These are phyloP conservation scores for Drosophila saltans DNA, from an alignment of 1,140 invertebrate genomes.

Conservation along the genomic window DNA sequence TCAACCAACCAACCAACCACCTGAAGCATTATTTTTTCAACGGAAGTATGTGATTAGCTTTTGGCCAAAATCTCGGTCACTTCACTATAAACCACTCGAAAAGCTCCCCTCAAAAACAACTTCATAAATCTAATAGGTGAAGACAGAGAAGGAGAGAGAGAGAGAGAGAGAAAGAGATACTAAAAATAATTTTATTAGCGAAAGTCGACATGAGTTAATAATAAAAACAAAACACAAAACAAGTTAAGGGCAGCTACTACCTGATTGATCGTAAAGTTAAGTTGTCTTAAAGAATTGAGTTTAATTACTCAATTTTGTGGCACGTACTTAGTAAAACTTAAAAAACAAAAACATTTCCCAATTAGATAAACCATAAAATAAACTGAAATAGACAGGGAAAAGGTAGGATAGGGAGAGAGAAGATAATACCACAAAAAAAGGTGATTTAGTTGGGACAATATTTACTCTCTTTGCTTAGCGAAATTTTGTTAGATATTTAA, in stretches of 20 bases:
- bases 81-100: not conserved
- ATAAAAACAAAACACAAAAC: slow-evolving; percentile 1
- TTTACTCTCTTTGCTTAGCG: no score
- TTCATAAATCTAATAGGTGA: slow-evolving; percentile 43
- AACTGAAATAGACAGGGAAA: not conserved
- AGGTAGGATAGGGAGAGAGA: not conserved
- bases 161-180: slow-evolving; percentile 8
- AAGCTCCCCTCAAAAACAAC: slow-evolving; percentile 18
- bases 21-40: slow-evolving; percentile 41
- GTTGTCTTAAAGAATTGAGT: slow-evolving; percentile 4
- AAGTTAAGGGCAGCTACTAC: slow-evolving; percentile 35
- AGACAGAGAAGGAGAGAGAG: not conserved
- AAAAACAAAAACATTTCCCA: slow-evolving; percentile 51
- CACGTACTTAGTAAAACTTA: slow-evolving; percentile 38
- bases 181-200: slow-evolving; percentile 50
- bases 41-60: slow-evolving; percentile 19
- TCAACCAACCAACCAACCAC: slow-evolving; percentile 41
- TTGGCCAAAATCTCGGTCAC: slow-evolving; percentile 44
- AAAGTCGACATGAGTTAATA: slow-evolving; percentile 29
- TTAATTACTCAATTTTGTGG: slow-evolving; percentile 59
- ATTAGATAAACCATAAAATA: slow-evolving; percentile 61
- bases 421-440: not conserved
- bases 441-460: no score
- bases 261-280: slow-evolving; percentile 26
- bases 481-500: no score